Evolutionary conservation across 2,888 invertebrate genomes (phyloP).

Genomic region (Drosophila gaucha): DNA sequence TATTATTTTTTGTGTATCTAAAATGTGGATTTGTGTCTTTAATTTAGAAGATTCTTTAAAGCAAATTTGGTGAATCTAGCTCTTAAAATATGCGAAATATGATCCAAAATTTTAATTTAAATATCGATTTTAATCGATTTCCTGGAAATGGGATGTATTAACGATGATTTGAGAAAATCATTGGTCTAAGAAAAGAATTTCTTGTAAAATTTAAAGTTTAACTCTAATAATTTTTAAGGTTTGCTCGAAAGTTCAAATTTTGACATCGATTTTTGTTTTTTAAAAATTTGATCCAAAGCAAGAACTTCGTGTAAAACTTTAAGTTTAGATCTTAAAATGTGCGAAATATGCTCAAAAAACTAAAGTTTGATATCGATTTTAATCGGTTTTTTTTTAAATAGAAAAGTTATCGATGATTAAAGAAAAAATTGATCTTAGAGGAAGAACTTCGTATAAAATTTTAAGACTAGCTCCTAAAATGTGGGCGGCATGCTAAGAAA

Average conservation of each 20-base stretch:
- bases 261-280: too few relatives aligned
- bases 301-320: too few relatives aligned
- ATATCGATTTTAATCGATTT: slow-evolving; percentile 1
- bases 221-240: too few relatives aligned
- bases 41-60: not conserved
- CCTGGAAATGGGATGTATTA: not conserved
- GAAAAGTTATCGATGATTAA: not conserved
- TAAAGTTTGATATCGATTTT: not conserved
- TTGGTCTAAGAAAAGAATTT: too few relatives aligned
- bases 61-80: not conserved
- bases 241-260: too few relatives aligned
- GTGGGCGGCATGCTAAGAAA: too few relatives aligned
- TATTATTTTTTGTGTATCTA: too few relatives aligned
- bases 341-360: not conserved
- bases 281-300: too few relatives aligned
- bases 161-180: not conserved
- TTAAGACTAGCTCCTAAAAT: too few relatives aligned
- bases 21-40: not conserved
- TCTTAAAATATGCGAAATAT: not conserved
- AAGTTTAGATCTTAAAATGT: not conserved
- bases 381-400: not conserved
- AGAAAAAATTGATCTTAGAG: too few relatives aligned
- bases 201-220: too few relatives aligned
- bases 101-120: not conserved
- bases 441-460: too few relatives aligned